A percentile compares a stretch with the other conserved stretches of the same genome.
Evolutionary conservation across 2,113 vertebrate species (phyloP).

Genomic region (Eulemur rufifrons): DNA sequence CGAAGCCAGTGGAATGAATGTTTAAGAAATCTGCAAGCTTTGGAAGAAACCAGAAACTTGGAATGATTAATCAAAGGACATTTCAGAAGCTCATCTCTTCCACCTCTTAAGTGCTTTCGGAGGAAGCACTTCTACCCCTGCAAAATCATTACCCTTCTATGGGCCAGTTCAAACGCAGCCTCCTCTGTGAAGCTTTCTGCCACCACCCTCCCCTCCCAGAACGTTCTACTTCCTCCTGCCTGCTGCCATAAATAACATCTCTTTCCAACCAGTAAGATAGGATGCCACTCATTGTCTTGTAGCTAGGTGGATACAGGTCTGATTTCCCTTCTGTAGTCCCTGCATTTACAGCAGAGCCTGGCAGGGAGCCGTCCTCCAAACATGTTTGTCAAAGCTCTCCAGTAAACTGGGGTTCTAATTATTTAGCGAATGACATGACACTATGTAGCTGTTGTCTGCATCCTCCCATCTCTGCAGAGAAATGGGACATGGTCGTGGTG

Average conservation of each 20-base stretch:
- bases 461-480: neutral
- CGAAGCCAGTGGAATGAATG: neutral
- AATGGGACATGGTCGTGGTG: neutral
- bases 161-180: neutral
- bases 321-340: neutral
- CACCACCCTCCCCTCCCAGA: neutral
- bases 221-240: no score
- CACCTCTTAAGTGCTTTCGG: neutral
- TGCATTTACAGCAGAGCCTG: neutral
- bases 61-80: neutral
- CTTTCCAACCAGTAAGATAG: neutral
- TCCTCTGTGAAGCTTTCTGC: neutral
- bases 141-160: neutral
- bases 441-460: no score
- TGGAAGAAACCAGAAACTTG: neutral
- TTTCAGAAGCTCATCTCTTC: neutral
- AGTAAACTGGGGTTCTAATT: neutral
- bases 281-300: no score
- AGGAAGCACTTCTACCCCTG: neutral
- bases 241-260: neutral
- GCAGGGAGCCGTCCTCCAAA: fast-evolving
- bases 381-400: neutral
- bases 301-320: no score
- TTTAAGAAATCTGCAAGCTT: neutral
- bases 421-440: neutral